Evolutionary conservation across 2,113 vertebrate species (phyloP).

Genomic region (Athene cunicularia): DNA sequence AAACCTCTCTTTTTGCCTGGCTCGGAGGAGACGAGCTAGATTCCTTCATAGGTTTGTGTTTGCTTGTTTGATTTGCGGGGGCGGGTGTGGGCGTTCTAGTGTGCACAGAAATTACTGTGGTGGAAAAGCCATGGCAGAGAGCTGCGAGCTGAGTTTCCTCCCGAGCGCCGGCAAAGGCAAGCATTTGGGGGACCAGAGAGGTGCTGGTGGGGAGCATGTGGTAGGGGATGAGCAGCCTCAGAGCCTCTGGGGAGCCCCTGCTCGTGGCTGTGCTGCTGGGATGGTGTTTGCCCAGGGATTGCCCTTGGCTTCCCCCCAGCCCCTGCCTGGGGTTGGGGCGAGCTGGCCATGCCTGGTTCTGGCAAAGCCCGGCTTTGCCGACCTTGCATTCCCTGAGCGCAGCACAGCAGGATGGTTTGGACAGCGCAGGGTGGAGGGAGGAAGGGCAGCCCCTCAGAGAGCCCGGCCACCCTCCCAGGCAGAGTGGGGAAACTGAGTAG

Average conservation of each 20-base stretch:
- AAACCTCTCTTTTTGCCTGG: neutral
- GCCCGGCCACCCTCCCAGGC: fast-evolving
- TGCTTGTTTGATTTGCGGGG: neutral
- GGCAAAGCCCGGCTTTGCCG: fast-evolving
- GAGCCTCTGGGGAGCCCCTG: too few species aligned
- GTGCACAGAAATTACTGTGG: neutral
- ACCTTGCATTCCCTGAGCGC: fast-evolving
- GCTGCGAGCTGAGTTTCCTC: neutral
- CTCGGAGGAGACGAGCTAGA: neutral
- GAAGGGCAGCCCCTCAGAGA: neutral
- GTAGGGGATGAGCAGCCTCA: neutral
- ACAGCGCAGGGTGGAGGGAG: fast-evolving
- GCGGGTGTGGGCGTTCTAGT: neutral
- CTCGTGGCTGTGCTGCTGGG: fast-evolving
- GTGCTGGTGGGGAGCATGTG: fast-evolving
- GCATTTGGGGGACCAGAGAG: neutral
- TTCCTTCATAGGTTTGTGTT: neutral
- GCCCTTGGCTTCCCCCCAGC: neutral
- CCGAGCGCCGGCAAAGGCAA: fast-evolving
- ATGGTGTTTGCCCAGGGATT: fast-evolving
- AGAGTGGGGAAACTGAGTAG: neutral
- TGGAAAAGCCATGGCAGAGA: neutral
- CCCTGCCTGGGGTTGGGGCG: neutral
- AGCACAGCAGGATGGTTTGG: fast-evolving
- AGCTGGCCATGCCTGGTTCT: neutral